Percentiles rank a stretch among this genome's conserved stretches.
Conservation (phyloP, 2,888 invertebrate species). For the Hedychridium roseum region DNA sequence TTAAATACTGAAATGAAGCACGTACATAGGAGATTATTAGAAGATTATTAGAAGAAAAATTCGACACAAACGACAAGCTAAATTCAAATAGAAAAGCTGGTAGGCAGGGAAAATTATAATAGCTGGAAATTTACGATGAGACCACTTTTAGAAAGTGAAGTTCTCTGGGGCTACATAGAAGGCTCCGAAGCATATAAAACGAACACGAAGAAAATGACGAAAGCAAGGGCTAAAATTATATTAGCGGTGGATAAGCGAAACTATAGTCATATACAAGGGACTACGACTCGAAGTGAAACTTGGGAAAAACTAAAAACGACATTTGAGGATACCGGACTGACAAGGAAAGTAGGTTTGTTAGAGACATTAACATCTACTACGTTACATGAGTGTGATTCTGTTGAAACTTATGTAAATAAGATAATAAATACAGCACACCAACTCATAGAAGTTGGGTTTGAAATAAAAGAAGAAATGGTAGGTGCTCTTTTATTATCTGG, state of each 20-base stretch:
- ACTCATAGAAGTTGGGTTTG: conserved; percentile 36
- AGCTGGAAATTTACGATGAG: conserved; percentile 21
- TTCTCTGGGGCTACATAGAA: conserved; percentile 15
- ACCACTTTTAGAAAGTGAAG: conserved; percentile 15
- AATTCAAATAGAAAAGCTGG: too few relatives aligned
- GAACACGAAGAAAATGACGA: conserved; percentile 18
- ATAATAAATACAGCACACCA: conserved; percentile 45
- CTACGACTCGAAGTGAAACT: conserved; percentile 34
- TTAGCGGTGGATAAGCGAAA: conserved; percentile 37
- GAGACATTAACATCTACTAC: conserved; percentile 35
- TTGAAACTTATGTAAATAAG: conserved; percentile 45
- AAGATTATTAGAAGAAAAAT: too few relatives aligned
- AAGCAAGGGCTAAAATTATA: conserved; percentile 35
- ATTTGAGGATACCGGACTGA: conserved; percentile 47
- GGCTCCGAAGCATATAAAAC: neutral
- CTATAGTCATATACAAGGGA: conserved; percentile 40
- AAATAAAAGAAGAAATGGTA: conserved; percentile 43
- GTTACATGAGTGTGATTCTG: conserved; percentile 33
- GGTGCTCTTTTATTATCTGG: conserved; percentile 45
- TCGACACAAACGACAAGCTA: too few relatives aligned
- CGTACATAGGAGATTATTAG: too few relatives aligned
- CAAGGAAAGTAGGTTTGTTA: conserved; percentile 42
- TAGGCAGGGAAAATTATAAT: conserved; percentile 16
- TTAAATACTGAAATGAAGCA: too few relatives aligned
- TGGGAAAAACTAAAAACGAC: conserved; percentile 41